Base-by-base conservation (phyloP, 2,113 vertebrate species). In the Lamprologus speciosus region DNA sequence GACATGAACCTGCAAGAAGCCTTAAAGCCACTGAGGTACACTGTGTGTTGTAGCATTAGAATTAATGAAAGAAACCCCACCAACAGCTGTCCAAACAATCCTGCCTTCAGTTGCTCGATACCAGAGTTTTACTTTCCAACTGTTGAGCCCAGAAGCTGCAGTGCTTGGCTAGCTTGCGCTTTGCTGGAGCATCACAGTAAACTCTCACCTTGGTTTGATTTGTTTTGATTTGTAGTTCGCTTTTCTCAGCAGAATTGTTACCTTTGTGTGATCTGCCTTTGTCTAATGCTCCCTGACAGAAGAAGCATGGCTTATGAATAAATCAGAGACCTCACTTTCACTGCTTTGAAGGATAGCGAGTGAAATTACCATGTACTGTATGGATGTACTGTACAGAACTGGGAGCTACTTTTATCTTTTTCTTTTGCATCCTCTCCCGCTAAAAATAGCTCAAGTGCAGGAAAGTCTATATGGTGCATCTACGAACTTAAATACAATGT, bases 221-320 rank as follows among this genome's bases (percentile, higher is more conserved):
- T 95, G 87, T 95, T 96, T 92, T 90, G 87, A 91, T 94, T 89
- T 94, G 85, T 90, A 91, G 85, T 95, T 93, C 87, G 91, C 86
- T 93, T 91, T 93, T 80, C 91, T 94, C 90, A 93, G 91, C 93
- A 85, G 65, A 93, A 89, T 45, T 58, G 60, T 83, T 87, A 81
- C 91, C 85, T 92, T 92, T 90, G 85, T 89, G 84, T 92, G 89
- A 87, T 92, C 91, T 85, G 85, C 84, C 91, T 92, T 89, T 85
- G 68, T 95, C 87, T 95, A 94, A 93, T 93, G 92, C 91, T 91
- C 86, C 84, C 82, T 92, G 92, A 88, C 90, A 94, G 93, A 81
- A 90, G 85, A 88, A 85, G 63, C 84, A 40, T 42, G 17, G 75
- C 87, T 95, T 93, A 96, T 96, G 95, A 96, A 96, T 96, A 95